These are phyloP conservation scores for Himalopsyche phryganea DNA, from an alignment of 1,140 invertebrate species.

Conservation along the genomic window DNA sequence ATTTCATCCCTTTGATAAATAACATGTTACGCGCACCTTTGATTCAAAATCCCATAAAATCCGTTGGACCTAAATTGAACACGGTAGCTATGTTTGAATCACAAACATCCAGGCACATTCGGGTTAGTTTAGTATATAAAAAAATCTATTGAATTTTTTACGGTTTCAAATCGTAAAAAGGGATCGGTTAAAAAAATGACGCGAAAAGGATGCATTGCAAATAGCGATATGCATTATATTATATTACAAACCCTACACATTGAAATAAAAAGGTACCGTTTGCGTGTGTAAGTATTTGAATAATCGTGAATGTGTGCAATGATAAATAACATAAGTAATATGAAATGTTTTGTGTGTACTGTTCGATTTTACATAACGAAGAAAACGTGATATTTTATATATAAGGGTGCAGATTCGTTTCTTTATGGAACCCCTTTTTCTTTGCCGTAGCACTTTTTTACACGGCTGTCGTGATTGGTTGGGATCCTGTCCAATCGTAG, in stretches of 20 bases:
- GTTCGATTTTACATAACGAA: conserved; percentile 21
- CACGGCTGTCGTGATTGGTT: conserved; percentile 18
- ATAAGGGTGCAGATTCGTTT: conserved; percentile 20
- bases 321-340: too few species aligned
- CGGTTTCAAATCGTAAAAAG: conserved; percentile 10
- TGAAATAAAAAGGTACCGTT: conserved; percentile 12
- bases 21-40: conserved; percentile 29
- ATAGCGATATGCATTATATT: conserved; percentile 23
- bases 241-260: conserved; percentile 16
- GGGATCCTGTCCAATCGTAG: conserved; percentile 25
- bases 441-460: conserved; percentile 29
- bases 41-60: conserved; percentile 23
- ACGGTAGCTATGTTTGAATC: conserved; percentile 27
- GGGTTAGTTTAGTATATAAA: conserved; percentile 3
- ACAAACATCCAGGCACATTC: conserved; percentile 27
- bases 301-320: too few species aligned
- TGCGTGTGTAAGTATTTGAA: background rate
- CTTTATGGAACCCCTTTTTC: conserved; percentile 32
- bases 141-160: conserved; percentile 15
- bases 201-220: conserved; percentile 26
- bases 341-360: background rate
- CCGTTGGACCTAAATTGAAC: conserved; percentile 20
- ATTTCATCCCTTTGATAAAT: conserved; percentile 35
- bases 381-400: conserved; percentile 21
- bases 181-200: conserved; percentile 18